These are phyloP conservation scores for Octopus sinensis DNA, from an alignment of 1,140 invertebrate genomes.

Conservation along the genomic window DNA sequence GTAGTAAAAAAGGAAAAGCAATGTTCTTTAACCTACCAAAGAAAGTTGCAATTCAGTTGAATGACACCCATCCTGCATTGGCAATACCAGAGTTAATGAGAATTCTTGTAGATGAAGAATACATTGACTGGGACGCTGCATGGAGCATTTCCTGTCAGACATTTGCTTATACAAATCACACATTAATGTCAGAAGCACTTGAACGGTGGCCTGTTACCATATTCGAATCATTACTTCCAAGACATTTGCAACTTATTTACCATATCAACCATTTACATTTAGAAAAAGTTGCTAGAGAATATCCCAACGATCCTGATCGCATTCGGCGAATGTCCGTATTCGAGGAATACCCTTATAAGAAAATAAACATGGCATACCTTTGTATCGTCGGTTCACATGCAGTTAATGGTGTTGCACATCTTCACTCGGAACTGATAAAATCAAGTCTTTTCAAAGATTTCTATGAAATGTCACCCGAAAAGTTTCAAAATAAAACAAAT, in stretches of 20 bases:
- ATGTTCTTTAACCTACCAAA: not conserved
- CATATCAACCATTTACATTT: conserved; percentile 67
- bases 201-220: conserved; percentile 91
- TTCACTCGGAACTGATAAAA: conserved; percentile 96
- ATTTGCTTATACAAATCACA: conserved; percentile 95
- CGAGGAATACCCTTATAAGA: conserved; percentile 74
- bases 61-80: conserved; percentile 96
- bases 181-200: conserved; percentile 93
- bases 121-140: conserved; percentile 79
- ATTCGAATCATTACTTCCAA: conserved; percentile 83
- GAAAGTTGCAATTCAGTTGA: conserved; percentile 82
- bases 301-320: conserved; percentile 79
- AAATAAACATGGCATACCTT: conserved; percentile 96
- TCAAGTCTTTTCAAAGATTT: conserved; percentile 79
- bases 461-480: conserved; percentile 88
- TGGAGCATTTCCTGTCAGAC: conserved; percentile 86
- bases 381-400: conserved; percentile 94
- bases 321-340: conserved; percentile 81
- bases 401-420: conserved; percentile 94
- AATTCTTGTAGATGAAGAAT: conserved; percentile 89
- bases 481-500: conserved; percentile 99
- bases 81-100: conserved; percentile 97
- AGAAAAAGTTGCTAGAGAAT: conserved; percentile 67
- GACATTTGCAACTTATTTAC: conserved; percentile 96
- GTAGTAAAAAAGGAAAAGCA: not conserved